Evolutionary conservation across 1,140 invertebrate species (phyloP).

Genomic region (Plectrocnemia conspersa): DNA sequence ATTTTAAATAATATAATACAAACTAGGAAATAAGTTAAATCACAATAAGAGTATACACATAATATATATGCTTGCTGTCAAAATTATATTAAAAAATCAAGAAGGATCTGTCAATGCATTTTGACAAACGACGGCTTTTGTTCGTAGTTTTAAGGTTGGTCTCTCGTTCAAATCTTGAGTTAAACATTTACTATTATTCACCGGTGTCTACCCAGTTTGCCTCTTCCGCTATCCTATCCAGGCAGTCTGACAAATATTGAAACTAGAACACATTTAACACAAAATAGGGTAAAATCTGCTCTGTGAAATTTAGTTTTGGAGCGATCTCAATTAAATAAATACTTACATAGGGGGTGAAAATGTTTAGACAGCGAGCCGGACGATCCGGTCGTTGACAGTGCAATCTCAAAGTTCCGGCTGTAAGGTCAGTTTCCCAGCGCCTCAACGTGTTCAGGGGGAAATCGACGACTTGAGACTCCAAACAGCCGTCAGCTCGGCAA

Average conservation of each 20-base stretch:
- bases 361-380: constrained; percentile 79
- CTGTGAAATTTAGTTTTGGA: neutral
- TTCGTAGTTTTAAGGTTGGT: no score
- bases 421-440: constrained; percentile 85
- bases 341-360: constrained; percentile 90
- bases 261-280: constrained; percentile 64
- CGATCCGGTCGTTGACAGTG: constrained; percentile 78
- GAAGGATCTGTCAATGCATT: no score
- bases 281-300: constrained; percentile 14
- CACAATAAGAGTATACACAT: no score
- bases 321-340: neutral
- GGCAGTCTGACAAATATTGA: constrained; percentile 88
- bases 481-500: constrained; percentile 78
- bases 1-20: no score
- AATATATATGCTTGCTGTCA: no score
- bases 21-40: no score
- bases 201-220: constrained; percentile 73
- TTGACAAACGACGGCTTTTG: no score
- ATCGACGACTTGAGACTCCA: constrained; percentile 81
- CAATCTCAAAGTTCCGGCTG: constrained; percentile 84
- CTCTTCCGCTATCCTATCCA: constrained; percentile 90
- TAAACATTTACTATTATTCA: constrained; percentile 52
- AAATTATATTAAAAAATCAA: no score
- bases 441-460: constrained; percentile 77
- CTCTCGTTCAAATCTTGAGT: no score